Conservation (phyloP, 1,140 invertebrate species). For the Drosophila cardini region DNA sequence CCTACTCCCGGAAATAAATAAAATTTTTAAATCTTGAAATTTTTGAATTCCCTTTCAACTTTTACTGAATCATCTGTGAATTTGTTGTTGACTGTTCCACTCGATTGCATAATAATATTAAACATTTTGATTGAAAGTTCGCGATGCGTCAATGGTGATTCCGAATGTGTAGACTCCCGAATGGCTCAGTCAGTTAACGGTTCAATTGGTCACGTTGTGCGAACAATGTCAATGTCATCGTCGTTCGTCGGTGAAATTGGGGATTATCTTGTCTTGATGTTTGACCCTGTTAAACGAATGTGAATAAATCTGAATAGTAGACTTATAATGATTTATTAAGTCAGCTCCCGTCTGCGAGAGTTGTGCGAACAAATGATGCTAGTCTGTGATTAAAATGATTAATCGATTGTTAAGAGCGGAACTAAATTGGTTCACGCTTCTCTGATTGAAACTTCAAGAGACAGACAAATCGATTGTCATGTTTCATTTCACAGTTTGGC, state of each 20-base stretch:
- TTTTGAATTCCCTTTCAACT: too few species aligned
- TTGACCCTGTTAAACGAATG: constrained; percentile 5
- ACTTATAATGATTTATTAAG: constrained; percentile 9
- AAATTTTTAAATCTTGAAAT: too few species aligned
- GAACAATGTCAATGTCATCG: constrained; percentile 42
- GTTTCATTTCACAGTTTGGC: constrained; percentile 1
- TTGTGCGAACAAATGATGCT: constrained; percentile 10
- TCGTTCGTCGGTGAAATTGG: constrained; percentile 15
- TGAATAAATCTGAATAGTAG: constrained; percentile 1
- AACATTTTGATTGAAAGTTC: constrained; percentile 6
- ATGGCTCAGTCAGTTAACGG: constrained; percentile 18
- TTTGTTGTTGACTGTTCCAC: background rate
- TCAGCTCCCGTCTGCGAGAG: constrained; percentile 7
- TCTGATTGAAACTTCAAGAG: constrained; percentile 16
- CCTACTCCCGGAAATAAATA: too few species aligned
- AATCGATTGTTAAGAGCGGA: constrained; percentile 31
- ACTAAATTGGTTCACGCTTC: constrained; percentile 31
- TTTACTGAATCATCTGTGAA: background rate
- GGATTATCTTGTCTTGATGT: constrained; percentile 14
- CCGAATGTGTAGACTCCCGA: constrained; percentile 9
- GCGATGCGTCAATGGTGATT: constrained; percentile 3
- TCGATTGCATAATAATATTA: background rate
- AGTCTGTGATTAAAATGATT: constrained; percentile 31
- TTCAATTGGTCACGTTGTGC: constrained; percentile 34
- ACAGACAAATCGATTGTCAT: constrained; percentile 24